Evolutionary conservation across 2,113 vertebrate species (phyloP), one percentile per base, ranked within the genome.

Genomic region (Thermophis baileyi): DNA sequence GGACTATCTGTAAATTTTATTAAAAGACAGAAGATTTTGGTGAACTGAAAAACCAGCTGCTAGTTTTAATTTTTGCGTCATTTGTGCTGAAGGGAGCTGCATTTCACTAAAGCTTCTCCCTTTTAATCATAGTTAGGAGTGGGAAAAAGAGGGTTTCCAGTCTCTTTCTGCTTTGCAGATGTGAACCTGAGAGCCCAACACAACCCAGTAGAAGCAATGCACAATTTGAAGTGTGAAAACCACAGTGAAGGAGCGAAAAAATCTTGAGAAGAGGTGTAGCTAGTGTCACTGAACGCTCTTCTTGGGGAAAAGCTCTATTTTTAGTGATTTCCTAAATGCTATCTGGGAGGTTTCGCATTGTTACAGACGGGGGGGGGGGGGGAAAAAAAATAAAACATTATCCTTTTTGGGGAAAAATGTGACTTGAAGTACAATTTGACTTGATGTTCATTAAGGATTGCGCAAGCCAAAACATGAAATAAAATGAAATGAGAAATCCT

Each of bases 121-220:
- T 81, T 81, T 81, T 40, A 81, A 81, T 40, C 18, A 20, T 40
- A 81, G 8, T 81, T 44, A 9, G 9, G 7, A 81, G 35, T 40
- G 69, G 35, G 2, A 22, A 81, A 8, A 81, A 1, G 18, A 1
- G 18, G 7, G 35, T 1, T 40, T 2, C n/a, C n/a, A 0, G 6
- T 18, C 6, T 81, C 16, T 40, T 81, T 44, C 74, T 22, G 1
- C 35, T 40, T 81, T 44, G 74, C 20, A 40, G 74, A 22, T 81
- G 18, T 40, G 2, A 81, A 40, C 18, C 6, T 40, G 3, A 81
- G 1, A 22, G 18, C 18, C 18, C 74, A 44, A 18, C 35, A 22
- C 18, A 44, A 40, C 35, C 18, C 14, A 44, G 18, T 22, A 40
- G 16, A 40, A 81, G 35, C 35, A 4, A 22, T 1, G 6, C n/a